phyloP scores from a whole-genome alignment of 2,797 vertebrate species.

The Pelobates cultripes region DNA sequence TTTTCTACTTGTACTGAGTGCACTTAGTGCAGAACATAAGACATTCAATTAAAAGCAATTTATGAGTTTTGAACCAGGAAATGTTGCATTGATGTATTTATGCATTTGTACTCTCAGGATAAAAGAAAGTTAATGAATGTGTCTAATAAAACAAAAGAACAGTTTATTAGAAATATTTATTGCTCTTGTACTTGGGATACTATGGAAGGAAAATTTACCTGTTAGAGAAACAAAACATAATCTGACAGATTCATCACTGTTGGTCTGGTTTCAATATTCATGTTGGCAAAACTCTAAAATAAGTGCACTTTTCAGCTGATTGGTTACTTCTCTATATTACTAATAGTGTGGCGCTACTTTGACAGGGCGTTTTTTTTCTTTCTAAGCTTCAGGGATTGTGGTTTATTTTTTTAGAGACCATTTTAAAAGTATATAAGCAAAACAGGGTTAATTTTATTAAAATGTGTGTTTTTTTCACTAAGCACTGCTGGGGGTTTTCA shows the following conservation, averaged over 20 bases:
- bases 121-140: constrained; percentile 21
- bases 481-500: too few relatives aligned
- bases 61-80: constrained; percentile 1
- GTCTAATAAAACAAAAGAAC: constrained; percentile 19
- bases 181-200: not conserved
- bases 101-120: constrained; percentile 12
- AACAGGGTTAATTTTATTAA: too few relatives aligned
- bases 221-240: not conserved
- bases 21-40: not conserved
- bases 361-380: too few relatives aligned
- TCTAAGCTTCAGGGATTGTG: too few relatives aligned
- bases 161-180: constrained; percentile 13
- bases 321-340: too few relatives aligned
- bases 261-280: not conserved
- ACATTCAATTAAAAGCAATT: constrained; percentile 15
- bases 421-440: too few relatives aligned
- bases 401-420: too few relatives aligned
- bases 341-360: too few relatives aligned
- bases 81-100: constrained; percentile 15
- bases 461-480: too few relatives aligned
- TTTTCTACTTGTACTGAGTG: not conserved
- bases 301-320: too few relatives aligned
- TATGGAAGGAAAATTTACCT: not conserved
- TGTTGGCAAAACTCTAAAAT: not conserved
- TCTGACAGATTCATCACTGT: constrained; percentile 2